A percentile compares a stretch with the other conserved stretches of the same genome.
These are phyloP conservation scores for Apotomis capreana DNA, from an alignment of 2,888 invertebrate genomes.

Conservation along the genomic window DNA sequence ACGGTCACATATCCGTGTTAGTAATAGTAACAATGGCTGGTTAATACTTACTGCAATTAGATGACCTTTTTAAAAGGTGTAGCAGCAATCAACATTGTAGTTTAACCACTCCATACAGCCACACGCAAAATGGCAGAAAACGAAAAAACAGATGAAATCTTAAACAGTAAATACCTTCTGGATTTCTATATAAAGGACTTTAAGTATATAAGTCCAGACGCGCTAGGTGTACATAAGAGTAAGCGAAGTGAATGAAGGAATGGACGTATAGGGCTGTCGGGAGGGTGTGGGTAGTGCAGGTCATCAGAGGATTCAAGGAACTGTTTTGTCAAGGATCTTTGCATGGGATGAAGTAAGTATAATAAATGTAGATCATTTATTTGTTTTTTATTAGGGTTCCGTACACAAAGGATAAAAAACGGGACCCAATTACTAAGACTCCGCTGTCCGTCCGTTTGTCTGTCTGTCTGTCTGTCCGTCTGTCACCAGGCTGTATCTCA, in stretches of 20 bases:
- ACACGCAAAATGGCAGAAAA: conserved; percentile 12
- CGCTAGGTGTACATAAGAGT: conserved; percentile 49
- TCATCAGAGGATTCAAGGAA: conserved; percentile 70
- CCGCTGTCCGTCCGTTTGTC: no score
- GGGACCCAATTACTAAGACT: no score
- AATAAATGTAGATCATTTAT: neutral
- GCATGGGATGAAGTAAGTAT: conserved; percentile 77
- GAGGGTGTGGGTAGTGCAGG: conserved; percentile 60
- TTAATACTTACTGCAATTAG: conserved; percentile 8
- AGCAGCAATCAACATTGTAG: conserved; percentile 16
- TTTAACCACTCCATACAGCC: neutral
- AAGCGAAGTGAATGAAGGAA: conserved; percentile 38
- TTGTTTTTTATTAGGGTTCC: no score
- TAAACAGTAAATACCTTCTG: conserved; percentile 57
- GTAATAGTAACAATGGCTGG: neutral
- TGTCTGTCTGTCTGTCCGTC: no score
- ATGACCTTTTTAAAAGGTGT: conserved; percentile 16
- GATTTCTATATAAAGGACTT: conserved; percentile 73
- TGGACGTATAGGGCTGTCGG: conserved; percentile 44
- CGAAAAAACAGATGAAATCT: conserved; percentile 44
- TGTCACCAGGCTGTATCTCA: no score
- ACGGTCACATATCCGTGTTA: conserved; percentile 13
- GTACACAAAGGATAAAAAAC: no score
- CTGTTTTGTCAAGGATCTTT: conserved; percentile 75
- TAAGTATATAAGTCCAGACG: conserved; percentile 67